A percentile compares a stretch with the other conserved stretches of the same genome.
Conservation (phyloP, 2,888 invertebrate species). For the Cenopis cana region DNA sequence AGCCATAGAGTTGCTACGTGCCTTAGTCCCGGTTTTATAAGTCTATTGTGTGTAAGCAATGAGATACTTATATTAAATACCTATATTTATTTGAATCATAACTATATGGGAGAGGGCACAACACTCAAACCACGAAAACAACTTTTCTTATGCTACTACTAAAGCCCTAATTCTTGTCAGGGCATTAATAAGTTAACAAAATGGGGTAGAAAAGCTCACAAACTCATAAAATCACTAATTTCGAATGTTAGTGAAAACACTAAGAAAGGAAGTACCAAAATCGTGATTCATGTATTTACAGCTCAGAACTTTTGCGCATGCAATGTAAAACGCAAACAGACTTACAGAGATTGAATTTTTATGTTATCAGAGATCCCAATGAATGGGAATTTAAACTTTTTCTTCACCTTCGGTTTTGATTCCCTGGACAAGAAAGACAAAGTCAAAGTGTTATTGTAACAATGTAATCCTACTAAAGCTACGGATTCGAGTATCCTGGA, state of each 20-base stretch:
- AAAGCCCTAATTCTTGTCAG: conserved; percentile 7
- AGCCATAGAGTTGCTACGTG: conserved; percentile 4
- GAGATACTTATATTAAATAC: too few relatives aligned
- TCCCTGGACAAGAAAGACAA: conserved; percentile 68
- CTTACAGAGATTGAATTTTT: conserved; percentile 73
- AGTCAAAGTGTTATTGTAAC: conserved; percentile 36
- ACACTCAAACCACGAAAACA: conserved; percentile 46
- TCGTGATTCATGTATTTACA: conserved; percentile 38
- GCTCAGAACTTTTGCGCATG: conserved; percentile 38
- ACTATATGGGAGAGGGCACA: conserved; percentile 31
- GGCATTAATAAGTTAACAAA: conserved; percentile 14
- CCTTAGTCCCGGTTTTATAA: not conserved
- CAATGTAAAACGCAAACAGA: conserved; percentile 58
- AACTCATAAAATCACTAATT: conserved; percentile 33
- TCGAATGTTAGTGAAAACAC: conserved; percentile 39
- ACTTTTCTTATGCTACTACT: conserved; percentile 26
- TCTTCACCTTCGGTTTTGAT: conserved; percentile 65
- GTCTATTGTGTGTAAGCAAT: conserved; percentile 8
- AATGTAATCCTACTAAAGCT: not conserved
- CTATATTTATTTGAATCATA: not conserved
- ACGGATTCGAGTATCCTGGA: not conserved
- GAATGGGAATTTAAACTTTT: conserved; percentile 71
- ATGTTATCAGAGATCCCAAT: conserved; percentile 73
- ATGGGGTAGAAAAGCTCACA: conserved; percentile 28
- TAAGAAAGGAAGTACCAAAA: conserved; percentile 34